phyloP scores from a whole-genome alignment of 2,888 invertebrate species.

The Rambutsinella grinnellia region DNA sequence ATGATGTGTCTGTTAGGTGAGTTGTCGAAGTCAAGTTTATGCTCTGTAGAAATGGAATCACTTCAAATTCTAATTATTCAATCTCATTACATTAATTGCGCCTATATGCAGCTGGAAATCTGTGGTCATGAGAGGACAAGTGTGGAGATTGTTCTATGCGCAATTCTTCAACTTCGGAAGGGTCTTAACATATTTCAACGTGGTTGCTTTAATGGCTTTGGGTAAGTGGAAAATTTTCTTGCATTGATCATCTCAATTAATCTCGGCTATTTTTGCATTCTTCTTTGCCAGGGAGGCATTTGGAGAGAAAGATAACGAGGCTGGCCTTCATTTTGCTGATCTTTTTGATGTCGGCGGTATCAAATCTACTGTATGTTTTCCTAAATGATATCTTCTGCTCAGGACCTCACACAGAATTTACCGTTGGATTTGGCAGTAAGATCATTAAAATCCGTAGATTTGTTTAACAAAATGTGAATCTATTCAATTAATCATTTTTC shows the following conservation, averaged over 20 bases:
- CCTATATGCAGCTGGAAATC: slow-evolving; percentile 44
- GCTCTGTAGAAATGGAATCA: not conserved
- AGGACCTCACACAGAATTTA: slow-evolving; percentile 15
- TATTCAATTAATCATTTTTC: no score
- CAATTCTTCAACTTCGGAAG: slow-evolving; percentile 54
- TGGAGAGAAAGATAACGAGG: slow-evolving; percentile 51
- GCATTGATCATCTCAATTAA: no score
- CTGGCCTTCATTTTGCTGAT: slow-evolving; percentile 30
- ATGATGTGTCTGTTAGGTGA: slow-evolving; percentile 28
- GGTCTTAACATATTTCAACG: slow-evolving; percentile 37
- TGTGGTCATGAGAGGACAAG: slow-evolving; percentile 38
- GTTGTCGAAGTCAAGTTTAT: not conserved
- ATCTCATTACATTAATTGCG: not conserved
- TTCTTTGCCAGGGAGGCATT: slow-evolving; percentile 49
- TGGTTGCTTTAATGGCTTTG: slow-evolving; percentile 31
- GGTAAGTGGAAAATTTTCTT: slow-evolving; percentile 28
- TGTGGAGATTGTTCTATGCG: slow-evolving; percentile 51
- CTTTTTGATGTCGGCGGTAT: slow-evolving; percentile 28
- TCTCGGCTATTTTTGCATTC: no score
- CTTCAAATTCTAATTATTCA: not conserved
- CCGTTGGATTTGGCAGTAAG: slow-evolving; percentile 55
- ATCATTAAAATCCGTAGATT: no score
- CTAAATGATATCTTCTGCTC: slow-evolving; percentile 35
- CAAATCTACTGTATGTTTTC: slow-evolving; percentile 46
- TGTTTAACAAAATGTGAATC: no score